Conservation (phyloP, 2,888 invertebrate genomes). For the Drosophila paranaensis region DNA sequence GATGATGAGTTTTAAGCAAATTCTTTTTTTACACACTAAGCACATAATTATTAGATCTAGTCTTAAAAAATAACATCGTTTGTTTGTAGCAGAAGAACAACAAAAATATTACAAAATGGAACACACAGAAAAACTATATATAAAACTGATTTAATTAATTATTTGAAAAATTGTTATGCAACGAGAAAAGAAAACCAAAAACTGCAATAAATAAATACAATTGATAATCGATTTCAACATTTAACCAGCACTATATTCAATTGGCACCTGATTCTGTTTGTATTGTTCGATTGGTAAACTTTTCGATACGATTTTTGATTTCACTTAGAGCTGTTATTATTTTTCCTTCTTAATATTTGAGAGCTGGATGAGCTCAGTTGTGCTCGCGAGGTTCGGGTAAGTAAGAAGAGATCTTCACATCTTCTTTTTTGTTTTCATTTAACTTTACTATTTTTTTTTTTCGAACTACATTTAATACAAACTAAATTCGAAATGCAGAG, state of each 20-base stretch:
- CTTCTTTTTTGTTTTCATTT: constrained; percentile 8
- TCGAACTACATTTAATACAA: constrained; percentile 11
- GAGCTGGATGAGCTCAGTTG: constrained; percentile 27
- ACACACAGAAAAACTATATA: constrained; percentile 11
- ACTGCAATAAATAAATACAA: constrained; percentile 58
- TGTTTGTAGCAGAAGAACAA: constrained; percentile 28
- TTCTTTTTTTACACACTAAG: constrained; percentile 63
- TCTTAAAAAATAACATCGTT: constrained; percentile 36
- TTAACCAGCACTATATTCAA: constrained; percentile 53
- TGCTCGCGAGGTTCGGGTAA: constrained; percentile 32
- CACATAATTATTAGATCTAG: constrained; percentile 61
- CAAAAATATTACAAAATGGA: constrained; percentile 17
- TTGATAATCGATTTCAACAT: constrained; percentile 49
- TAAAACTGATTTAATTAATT: constrained; percentile 31
- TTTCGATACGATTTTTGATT: constrained; percentile 23
- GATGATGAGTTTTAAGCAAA: constrained; percentile 74
- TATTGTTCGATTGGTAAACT: constrained; percentile 62
- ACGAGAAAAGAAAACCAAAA: constrained; percentile 13
- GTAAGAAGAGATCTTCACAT: constrained; percentile 30
- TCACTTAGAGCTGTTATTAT: constrained; percentile 45
- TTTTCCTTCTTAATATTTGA: constrained; percentile 36
- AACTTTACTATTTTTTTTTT: constrained; percentile 10
- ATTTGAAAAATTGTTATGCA: constrained; percentile 50
- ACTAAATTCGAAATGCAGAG: constrained; percentile 26
- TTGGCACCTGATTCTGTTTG: constrained; percentile 58